These are phyloP conservation scores for Numenius phaeopus DNA, from an alignment of 2,797 vertebrate species.

Conservation along the genomic window DNA sequence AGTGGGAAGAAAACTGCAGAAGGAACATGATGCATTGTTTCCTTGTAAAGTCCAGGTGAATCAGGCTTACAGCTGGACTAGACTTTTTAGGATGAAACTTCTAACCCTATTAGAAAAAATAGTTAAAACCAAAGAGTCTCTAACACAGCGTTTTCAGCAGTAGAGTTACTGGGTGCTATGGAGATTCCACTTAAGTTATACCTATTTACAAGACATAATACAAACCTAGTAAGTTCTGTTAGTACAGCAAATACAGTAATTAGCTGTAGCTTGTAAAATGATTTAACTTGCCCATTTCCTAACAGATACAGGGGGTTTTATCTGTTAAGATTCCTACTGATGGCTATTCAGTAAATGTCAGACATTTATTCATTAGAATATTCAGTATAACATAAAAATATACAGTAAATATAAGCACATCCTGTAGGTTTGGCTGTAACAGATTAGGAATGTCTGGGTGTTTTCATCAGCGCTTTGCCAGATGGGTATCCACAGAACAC, in stretches of 20 bases:
- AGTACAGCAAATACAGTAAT: slow-evolving; percentile 51
- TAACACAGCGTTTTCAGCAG: neutral
- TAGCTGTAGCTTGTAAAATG: slow-evolving; percentile 34
- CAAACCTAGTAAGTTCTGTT: slow-evolving; percentile 45
- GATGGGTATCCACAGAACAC: neutral
- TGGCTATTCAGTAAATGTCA: slow-evolving; percentile 43
- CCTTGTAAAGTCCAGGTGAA: neutral
- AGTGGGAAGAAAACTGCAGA: neutral
- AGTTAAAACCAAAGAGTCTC: slow-evolving; percentile 16
- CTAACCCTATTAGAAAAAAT: neutral
- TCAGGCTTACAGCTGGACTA: neutral
- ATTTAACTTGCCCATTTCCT: neutral
- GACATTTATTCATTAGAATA: slow-evolving; percentile 38
- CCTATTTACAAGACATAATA: slow-evolving; percentile 61
- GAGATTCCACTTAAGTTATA: slow-evolving; percentile 54
- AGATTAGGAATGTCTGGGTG: neutral
- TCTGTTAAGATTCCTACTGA: slow-evolving; percentile 12
- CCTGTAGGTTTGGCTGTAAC: slow-evolving; percentile 14
- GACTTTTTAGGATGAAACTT: neutral
- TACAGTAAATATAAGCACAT: slow-evolving; percentile 61
- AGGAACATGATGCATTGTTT: neutral
- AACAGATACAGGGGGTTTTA: neutral
- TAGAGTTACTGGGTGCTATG: neutral
- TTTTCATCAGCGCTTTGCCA: slow-evolving; percentile 15
- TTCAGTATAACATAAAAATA: slow-evolving; percentile 62